Evolutionary conservation across 2,888 invertebrate genomes (phyloP), one percentile per base, ranked within the genome.

Genomic region (Trissoscelio sp.): DNA sequence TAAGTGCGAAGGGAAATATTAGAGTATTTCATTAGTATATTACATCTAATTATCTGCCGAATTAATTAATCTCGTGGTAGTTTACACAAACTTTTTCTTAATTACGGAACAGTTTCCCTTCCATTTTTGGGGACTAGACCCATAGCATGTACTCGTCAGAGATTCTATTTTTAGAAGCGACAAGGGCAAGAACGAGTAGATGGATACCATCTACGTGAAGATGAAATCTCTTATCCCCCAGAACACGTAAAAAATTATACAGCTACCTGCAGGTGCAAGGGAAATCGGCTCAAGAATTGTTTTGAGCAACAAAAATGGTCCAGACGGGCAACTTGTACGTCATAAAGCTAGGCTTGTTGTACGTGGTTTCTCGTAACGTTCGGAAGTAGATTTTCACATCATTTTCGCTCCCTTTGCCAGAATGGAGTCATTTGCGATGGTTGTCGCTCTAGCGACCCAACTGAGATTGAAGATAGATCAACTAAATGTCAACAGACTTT

Each of bases 241-340:
- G 4, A 6, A 6, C n/a, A 39, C 39, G 39, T 39, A 11, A 11
- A 12, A 39, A 11, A 12, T 39, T 12, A 11, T 39, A 3, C 11
- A 39, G 9, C 3, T 3, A 6, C 39, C 39, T 11, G 6, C 46
- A 46, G 18, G 11, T 3, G 46, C 9, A n/a, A 46, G 6, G 14
- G 14, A 18, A 5, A 18, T 46, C 6, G 46, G 46, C 12, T 18
- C 46, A n/a, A 46, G 46, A n/a, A 5, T 46, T 6, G 46, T 46
- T 14, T 16, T 46, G 18, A 9, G 46, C 3, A 18, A 46, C 46
- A 14, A 46, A n/a, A 11, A n/a, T 12, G 51, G 51, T 51, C 51
- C 51, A 12, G 51, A 51, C 51, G 51, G 51, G 24, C 22, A 51
- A 51, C 48, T 28, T 28, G 28, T 5, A 28, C 28, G 28, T 28